Base-by-base conservation (phyloP, 2,888 invertebrate genomes). In the Hirtodrosophila histrioides region DNA sequence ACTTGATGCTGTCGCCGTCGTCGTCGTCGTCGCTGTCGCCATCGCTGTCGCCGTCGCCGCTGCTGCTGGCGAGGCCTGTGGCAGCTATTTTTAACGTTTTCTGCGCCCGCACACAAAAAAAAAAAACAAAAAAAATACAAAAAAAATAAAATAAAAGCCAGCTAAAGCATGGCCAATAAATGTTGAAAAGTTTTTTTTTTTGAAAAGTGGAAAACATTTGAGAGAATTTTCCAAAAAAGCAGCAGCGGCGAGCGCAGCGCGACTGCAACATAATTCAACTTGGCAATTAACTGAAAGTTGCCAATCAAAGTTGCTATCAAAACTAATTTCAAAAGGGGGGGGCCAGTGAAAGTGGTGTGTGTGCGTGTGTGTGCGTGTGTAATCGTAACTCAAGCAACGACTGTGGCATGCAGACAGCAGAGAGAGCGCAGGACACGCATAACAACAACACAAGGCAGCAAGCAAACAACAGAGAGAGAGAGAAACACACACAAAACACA, bases 151-250 rank as follows among this genome's bases (percentile, higher is more conserved):
- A 7, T 8, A 51, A 24, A 58, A 35, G 5, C 4, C 6, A 68
- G 44, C 41, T 57, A 51, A 58, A 64, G 76, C 76, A 77, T 55
- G 83, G 78, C 78, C 86, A 85, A 82, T 82, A 85, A 78, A 82
- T 78, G 51, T 50, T 62, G 43, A 23, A 53, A 71, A 55, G 6
- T 43, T 65, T 55, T 56, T 46, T 43, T 65, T 55, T 56, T 46
- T 31, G 27, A 65, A 69, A 55, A 50, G 54, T 54, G 58, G 27
- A 49, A 40, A 40, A 39, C 29, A 27, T 53, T 37, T 24, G 23
- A 35, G 40, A 33, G 24, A 51, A 45, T 50, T 58, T 17, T 45
- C 17, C 9, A 45, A 45, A 40, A 9, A 43, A 37, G 17, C 17
- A 17, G 17, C 17, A 17, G 27, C 6, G 27, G 4, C 6, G 27